A percentile compares a stretch with the other conserved stretches of the same genome.
These are phyloP conservation scores for Lepus europaeus DNA, from an alignment of 2,113 vertebrate species.

Conservation along the genomic window DNA sequence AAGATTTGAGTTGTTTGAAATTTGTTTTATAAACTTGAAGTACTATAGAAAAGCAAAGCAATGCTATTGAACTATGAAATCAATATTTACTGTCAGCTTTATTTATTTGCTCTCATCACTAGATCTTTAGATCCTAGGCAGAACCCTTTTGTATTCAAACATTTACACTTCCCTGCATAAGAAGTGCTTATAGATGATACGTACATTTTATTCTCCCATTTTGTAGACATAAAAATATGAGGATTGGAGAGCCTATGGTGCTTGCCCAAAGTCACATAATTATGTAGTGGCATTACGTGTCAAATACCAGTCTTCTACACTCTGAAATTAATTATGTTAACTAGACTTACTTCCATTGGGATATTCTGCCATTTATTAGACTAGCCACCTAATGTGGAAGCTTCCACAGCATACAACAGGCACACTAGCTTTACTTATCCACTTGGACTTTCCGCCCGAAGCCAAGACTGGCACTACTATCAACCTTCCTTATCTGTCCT, in stretches of 20 bases:
- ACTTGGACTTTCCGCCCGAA: background rate
- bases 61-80: background rate
- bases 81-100: background rate
- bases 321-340: constrained; percentile 10
- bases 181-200: background rate
- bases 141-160: background rate
- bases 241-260: background rate
- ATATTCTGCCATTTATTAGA: background rate
- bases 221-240: background rate
- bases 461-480: background rate
- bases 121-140: background rate
- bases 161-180: background rate
- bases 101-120: background rate
- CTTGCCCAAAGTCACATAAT: background rate
- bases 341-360: background rate
- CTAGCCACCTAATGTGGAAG: background rate
- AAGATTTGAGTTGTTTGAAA: background rate
- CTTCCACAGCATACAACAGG: too few relatives aligned
- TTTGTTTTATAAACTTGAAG: background rate
- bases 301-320: background rate
- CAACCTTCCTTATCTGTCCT: background rate
- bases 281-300: background rate
- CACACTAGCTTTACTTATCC: background rate
- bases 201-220: background rate
- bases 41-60: background rate